These are phyloP conservation scores for Branchinecta lynchi DNA, from an alignment of 1,140 invertebrate genomes.

Conservation along the genomic window DNA sequence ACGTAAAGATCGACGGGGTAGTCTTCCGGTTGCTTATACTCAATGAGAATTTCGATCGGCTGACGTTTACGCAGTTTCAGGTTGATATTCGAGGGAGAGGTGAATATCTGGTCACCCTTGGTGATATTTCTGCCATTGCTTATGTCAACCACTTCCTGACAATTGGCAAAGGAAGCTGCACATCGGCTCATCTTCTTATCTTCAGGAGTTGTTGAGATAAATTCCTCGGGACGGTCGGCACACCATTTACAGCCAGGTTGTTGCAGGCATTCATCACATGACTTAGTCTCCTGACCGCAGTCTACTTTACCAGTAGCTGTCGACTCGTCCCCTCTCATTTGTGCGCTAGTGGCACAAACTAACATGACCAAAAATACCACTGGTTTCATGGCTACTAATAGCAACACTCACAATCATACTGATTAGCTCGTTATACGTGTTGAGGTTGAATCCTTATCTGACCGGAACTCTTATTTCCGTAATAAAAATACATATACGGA, in stretches of 20 bases:
- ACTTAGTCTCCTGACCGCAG: too few relatives aligned
- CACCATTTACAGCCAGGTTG: slow-evolving; percentile 18
- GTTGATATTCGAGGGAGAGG: slow-evolving; percentile 29
- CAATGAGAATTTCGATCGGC: slow-evolving; percentile 25
- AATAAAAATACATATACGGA: too few relatives aligned
- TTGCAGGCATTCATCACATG: slow-evolving; percentile 18
- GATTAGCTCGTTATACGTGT: too few relatives aligned
- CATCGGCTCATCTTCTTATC: background rate
- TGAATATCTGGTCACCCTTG: slow-evolving; percentile 28
- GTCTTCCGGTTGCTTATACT: slow-evolving; percentile 46
- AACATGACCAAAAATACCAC: too few relatives aligned
- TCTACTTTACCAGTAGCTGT: too few relatives aligned
- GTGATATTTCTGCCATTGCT: background rate
- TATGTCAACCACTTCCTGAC: background rate
- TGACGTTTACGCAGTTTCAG: slow-evolving; percentile 32
- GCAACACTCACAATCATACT: too few relatives aligned
- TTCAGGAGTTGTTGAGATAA: background rate
- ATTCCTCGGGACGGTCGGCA: slow-evolving; percentile 11
- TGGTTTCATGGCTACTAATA: too few relatives aligned
- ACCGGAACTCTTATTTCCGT: too few relatives aligned
- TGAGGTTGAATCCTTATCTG: too few relatives aligned
- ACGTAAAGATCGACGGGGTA: slow-evolving; percentile 82
- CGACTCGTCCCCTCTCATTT: too few relatives aligned
- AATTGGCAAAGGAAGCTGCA: background rate
- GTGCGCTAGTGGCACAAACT: too few relatives aligned